phyloP scores from a whole-genome alignment of 2,113 vertebrate species.

The Callocephalon fimbriatum region DNA sequence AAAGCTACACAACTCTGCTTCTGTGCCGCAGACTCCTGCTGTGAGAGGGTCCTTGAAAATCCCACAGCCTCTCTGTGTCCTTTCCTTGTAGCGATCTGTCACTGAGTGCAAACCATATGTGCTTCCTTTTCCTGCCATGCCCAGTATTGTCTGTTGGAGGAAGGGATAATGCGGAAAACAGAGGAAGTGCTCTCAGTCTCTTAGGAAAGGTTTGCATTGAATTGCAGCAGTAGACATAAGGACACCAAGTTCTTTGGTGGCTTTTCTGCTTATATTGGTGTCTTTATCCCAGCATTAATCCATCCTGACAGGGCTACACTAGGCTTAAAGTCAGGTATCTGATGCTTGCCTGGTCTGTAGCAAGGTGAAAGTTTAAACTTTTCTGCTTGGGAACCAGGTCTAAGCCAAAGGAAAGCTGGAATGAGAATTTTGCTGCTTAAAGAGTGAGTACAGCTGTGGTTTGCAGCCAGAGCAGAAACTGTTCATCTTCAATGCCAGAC shows the following conservation, averaged over 20 bases:
- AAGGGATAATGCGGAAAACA: neutral
- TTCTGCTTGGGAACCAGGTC: neutral
- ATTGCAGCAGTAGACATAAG: neutral
- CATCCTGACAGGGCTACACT: rapidly evolving
- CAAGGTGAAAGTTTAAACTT: neutral
- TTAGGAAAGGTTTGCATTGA: neutral
- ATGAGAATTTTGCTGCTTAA: neutral
- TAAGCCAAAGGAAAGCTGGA: neutral
- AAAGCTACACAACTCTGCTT: neutral
- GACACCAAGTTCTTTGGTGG: rapidly evolving
- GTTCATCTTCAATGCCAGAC: neutral
- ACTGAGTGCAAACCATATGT: neutral
- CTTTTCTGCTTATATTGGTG: neutral
- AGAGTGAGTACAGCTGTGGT: neutral
- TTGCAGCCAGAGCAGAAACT: neutral
- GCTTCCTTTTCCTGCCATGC: constrained; percentile 34
- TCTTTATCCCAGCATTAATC: neutral
- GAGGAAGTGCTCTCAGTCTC: constrained; percentile 7
- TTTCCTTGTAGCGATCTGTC: neutral
- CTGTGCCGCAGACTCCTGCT: neutral
- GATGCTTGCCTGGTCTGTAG: neutral
- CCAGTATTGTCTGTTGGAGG: neutral
- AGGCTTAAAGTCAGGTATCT: neutral
- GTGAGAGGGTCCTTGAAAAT: constrained; percentile 28
- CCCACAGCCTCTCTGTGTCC: neutral